Conservation (phyloP, 2,888 invertebrate genomes). For the Oxytorus armatus region DNA sequence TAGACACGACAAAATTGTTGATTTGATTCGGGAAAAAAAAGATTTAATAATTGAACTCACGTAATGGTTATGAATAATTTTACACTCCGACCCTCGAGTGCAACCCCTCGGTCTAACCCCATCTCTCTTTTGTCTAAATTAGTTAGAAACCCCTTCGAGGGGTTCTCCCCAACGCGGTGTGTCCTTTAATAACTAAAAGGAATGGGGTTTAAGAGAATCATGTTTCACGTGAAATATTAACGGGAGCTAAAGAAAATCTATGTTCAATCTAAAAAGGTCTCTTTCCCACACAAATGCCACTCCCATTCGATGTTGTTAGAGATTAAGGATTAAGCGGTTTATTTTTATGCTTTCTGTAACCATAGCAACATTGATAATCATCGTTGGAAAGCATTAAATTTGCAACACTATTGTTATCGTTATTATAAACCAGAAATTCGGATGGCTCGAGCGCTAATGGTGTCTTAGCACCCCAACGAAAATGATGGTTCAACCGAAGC, state of each 20-base stretch:
- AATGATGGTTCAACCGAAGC: no score
- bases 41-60: slow-evolving; percentile 52
- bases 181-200: slow-evolving; percentile 61
- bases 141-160: slow-evolving; percentile 56
- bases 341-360: background rate
- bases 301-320: background rate
- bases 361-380: background rate
- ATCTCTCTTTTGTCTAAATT: slow-evolving; percentile 52
- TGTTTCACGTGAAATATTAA: slow-evolving; percentile 64
- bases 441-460: no score
- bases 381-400: background rate
- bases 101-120: slow-evolving; percentile 26
- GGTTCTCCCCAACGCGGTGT: slow-evolving; percentile 11
- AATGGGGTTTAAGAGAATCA: slow-evolving; percentile 53
- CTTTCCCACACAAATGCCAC: background rate
- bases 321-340: slow-evolving; percentile 17
- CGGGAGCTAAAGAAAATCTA: slow-evolving; percentile 50
- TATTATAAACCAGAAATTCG: no score
- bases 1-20: slow-evolving; percentile 10
- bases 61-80: slow-evolving; percentile 60
- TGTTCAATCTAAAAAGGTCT: slow-evolving; percentile 22
- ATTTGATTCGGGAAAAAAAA: slow-evolving; percentile 38
- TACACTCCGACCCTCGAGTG: slow-evolving; percentile 35
- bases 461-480: no score
- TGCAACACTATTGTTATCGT: no score